phyloP scores from a whole-genome alignment of 2,888 invertebrate species.

The Teleiodes luculella region DNA sequence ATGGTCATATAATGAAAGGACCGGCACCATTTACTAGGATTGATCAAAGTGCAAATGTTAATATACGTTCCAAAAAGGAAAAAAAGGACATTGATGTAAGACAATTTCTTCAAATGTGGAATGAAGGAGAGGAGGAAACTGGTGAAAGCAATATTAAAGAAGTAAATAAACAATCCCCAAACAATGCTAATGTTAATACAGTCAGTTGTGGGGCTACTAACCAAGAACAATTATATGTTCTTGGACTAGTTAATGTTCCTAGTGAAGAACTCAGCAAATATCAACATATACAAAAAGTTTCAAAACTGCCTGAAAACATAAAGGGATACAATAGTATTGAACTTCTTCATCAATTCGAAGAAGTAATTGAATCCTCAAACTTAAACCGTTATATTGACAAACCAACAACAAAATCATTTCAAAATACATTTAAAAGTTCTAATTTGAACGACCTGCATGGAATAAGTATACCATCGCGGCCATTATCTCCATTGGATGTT shows the following conservation, averaged over 20 bases:
- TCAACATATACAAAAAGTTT: conserved; percentile 74
- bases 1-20: conserved; percentile 41
- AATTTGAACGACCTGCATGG: too few relatives aligned
- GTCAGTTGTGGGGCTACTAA: conserved; percentile 39
- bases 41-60: conserved; percentile 32
- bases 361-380: conserved; percentile 64
- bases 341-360: conserved; percentile 69
- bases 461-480: conserved; percentile 43
- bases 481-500: conserved; percentile 70
- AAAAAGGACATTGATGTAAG: conserved; percentile 64
- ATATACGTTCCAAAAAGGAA: conserved; percentile 36
- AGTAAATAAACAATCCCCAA: conserved; percentile 32
- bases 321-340: conserved; percentile 72
- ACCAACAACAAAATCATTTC: conserved; percentile 36
- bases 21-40: conserved; percentile 37
- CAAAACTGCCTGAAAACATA: conserved; percentile 73
- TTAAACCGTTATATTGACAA: conserved; percentile 39
- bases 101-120: conserved; percentile 75
- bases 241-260: conserved; percentile 69
- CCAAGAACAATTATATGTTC: conserved; percentile 69
- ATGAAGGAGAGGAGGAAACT: conserved; percentile 71
- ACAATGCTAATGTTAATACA: conserved; percentile 32
- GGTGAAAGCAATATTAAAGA: conserved; percentile 47
- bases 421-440: conserved; percentile 32
- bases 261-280: conserved; percentile 71